Evolutionary conservation across 2,888 invertebrate species (phyloP), one percentile per base, ranked within the genome.

Genomic region (Drosophila falleni): DNA sequence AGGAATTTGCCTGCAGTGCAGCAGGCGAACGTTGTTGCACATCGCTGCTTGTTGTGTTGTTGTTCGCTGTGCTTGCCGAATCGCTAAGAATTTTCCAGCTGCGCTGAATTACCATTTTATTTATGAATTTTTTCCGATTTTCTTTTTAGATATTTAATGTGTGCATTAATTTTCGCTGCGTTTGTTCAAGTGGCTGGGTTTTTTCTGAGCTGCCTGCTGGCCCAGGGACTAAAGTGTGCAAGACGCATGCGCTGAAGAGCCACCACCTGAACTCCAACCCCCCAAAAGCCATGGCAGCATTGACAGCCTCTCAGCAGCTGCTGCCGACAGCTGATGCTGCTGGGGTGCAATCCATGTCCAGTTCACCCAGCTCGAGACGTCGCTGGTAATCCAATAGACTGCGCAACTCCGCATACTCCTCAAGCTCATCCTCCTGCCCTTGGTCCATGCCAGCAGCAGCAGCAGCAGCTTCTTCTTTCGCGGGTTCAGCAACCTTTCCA

Each of bases 71-170:
- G 42, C 89, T 82, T 5, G 81, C 84, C 51, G 82, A 65, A 61
- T 91, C 92, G 61, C 87, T 90, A 49, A 91, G 87, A 60, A 90
- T 89, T 74, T 92, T 92, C 93, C 93, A 93, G 80, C 87, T 91
- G 39, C 92, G 89, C 83, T 93, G 92, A 62, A 93, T 93, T 11
- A 93, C 92, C 92, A 93, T 92, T 72, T 92, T 72, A 73, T 64
- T 1, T 5, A 16, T 44, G 2, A 44, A 41, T 16, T 54, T 13
- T 23, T 9, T 4, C 10, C 23, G 16, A 41, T 15, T 41, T 50
- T 35, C 46, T 63, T 3, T 33, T 29, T 53, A 15, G 11, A 19
- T 35, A 33, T 46, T 19, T 42, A 6, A 15, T 50, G 9, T 19
- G 16, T 78, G 59, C 47, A 39, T 72, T 37, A 49, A 41, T 49